Percentiles rank a stretch among this genome's conserved stretches.
phyloP scores from a whole-genome alignment of 2,888 invertebrate species.

The Amblyjoppa fuscipennis region DNA sequence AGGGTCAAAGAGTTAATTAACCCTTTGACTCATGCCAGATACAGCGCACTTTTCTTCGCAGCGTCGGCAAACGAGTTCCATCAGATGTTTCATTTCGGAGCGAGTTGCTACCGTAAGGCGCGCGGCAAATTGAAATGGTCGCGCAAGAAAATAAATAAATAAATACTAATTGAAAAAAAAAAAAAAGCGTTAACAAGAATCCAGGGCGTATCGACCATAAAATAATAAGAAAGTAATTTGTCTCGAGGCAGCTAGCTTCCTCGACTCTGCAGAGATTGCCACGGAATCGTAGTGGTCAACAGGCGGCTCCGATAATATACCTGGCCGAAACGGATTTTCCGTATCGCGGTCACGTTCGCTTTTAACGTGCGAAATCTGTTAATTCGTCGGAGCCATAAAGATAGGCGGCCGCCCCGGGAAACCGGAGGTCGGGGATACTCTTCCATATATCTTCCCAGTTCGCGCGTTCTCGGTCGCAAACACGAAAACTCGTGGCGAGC shows the following conservation, averaged over 20 bases:
- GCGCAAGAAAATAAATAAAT: neutral
- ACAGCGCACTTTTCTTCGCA: neutral
- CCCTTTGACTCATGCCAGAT: neutral
- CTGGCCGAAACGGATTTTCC: slow-evolving; percentile 26
- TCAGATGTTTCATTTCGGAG: neutral
- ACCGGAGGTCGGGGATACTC: slow-evolving; percentile 44
- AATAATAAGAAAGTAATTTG: slow-evolving; percentile 23
- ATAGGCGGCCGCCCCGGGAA: slow-evolving; percentile 46
- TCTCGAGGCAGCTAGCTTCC: neutral
- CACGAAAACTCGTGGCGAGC: neutral
- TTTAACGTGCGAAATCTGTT: slow-evolving; percentile 69
- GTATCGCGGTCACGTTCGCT: slow-evolving; percentile 64
- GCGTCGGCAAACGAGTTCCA: neutral
- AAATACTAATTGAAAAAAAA: neutral
- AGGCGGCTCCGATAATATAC: slow-evolving; percentile 35
- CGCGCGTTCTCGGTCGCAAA: slow-evolving; percentile 51
- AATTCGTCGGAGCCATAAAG: slow-evolving; percentile 65
- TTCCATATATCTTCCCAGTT: slow-evolving; percentile 56
- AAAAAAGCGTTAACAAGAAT: neutral
- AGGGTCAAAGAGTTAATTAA: slow-evolving; percentile 3
- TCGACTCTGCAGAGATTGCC: slow-evolving; percentile 1
- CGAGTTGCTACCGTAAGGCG: neutral
- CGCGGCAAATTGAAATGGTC: neutral
- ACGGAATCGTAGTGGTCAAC: slow-evolving; percentile 32
- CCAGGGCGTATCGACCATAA: neutral